phyloP scores from a whole-genome alignment of 2,797 vertebrate species.

The Monodelphis domestica region DNA sequence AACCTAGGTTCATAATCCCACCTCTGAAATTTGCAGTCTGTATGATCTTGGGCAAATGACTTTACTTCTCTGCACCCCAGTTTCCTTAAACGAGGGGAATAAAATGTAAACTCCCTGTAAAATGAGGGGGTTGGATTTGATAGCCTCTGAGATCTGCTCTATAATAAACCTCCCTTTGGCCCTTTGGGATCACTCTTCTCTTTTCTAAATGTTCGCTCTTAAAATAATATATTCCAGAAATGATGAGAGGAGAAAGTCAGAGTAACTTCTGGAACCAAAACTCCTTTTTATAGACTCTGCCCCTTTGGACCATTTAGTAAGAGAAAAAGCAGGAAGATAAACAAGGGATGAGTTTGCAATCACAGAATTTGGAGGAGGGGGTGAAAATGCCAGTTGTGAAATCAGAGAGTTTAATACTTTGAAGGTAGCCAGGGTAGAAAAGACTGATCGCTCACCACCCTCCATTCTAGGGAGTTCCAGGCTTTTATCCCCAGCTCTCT shows the following conservation, averaged over 20 bases:
- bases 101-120: too few relatives aligned
- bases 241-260: neutral
- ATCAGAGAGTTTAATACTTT: neutral
- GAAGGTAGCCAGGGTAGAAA: neutral
- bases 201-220: neutral
- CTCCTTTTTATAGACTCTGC: neutral
- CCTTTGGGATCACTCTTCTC: too few relatives aligned
- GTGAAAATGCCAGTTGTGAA: neutral
- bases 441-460: neutral
- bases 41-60: conserved; percentile 3
- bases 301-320: neutral
- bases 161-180: too few relatives aligned
- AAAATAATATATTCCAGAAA: neutral
- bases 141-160: neutral
- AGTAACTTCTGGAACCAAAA: neutral
- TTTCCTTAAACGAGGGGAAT: conserved; percentile 9
- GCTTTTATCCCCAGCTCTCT: neutral
- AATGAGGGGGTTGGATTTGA: neutral
- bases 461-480: too few relatives aligned
- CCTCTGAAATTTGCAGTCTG: neutral
- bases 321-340: neutral
- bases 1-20: neutral
- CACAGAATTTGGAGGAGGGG: neutral
- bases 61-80: neutral
- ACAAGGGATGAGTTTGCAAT: neutral